These are phyloP conservation scores for Heteropelma amictum DNA, from an alignment of 2,888 invertebrate genomes.

Conservation along the genomic window DNA sequence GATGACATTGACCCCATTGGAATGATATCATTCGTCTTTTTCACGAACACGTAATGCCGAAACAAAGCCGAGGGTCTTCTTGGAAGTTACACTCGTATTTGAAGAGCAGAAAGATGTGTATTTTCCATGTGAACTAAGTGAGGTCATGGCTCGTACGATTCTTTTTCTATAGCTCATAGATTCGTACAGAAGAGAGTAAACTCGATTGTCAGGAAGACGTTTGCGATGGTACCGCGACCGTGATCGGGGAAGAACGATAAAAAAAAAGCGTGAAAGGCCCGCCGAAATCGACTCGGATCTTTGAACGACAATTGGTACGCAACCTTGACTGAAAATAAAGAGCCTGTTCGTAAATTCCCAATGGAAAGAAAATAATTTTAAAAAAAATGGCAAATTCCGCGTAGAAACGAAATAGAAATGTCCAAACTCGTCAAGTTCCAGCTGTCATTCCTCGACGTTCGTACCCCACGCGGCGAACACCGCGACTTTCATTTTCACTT, in stretches of 20 bases:
- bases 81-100: background rate
- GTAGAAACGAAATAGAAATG: too few relatives aligned
- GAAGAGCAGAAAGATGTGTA: slow-evolving; percentile 5
- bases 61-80: background rate
- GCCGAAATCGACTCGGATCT: background rate
- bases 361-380: background rate
- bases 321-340: background rate
- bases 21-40: slow-evolving; percentile 26
- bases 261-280: slow-evolving; percentile 15
- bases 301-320: background rate
- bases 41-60: background rate
- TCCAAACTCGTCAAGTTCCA: background rate
- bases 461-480: slow-evolving; percentile 11
- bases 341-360: background rate
- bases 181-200: background rate
- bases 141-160: slow-evolving; percentile 37
- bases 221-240: background rate
- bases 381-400: background rate
- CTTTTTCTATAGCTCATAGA: slow-evolving; percentile 19
- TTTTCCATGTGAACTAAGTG: slow-evolving; percentile 26
- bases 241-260: slow-evolving; percentile 14
- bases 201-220: background rate
- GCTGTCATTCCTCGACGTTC: background rate
- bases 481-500: slow-evolving; percentile 64
- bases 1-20: slow-evolving; percentile 68